A percentile compares a stretch with the other conserved stretches of the same genome.
Evolutionary conservation across 2,797 vertebrate species (phyloP).

Genomic region (Hafferia zeledoni): DNA sequence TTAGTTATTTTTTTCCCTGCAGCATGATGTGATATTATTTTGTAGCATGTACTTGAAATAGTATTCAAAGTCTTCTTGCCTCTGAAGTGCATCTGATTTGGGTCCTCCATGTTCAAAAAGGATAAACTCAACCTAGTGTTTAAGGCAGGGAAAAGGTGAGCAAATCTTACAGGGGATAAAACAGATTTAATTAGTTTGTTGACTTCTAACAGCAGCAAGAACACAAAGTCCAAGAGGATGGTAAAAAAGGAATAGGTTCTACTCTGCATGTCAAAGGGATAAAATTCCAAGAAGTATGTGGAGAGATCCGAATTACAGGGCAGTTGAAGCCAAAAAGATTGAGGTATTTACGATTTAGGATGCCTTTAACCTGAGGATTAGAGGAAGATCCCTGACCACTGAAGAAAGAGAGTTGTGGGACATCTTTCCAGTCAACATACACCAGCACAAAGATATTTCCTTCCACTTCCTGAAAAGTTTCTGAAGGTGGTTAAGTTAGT

Average conservation of each 20-base stretch:
- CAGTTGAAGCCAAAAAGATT: not conserved
- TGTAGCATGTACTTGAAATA: not conserved
- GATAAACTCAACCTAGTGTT: not conserved
- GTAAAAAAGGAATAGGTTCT: not conserved
- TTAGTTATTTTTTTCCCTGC: not conserved
- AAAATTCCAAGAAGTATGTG: not conserved
- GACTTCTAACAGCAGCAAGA: not conserved
- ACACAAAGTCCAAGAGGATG: not conserved
- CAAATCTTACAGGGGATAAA: rapidly evolving
- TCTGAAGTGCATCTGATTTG: not conserved
- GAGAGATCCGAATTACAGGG: not conserved
- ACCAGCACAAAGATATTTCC: not conserved
- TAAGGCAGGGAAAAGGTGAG: not conserved
- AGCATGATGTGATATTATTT: not conserved
- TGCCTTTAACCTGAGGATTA: not conserved
- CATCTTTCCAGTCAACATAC: not conserved
- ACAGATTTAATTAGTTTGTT: not conserved
- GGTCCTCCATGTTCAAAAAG: not conserved
- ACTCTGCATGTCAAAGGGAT: not conserved
- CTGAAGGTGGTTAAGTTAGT: not conserved
- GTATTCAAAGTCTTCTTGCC: not conserved
- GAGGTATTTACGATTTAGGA: not conserved
- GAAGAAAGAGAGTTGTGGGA: not conserved
- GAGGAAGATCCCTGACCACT: not conserved
- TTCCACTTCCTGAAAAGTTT: not conserved